Conservation (phyloP, 2,888 invertebrate genomes). For the Tortricodes alternella region DNA sequence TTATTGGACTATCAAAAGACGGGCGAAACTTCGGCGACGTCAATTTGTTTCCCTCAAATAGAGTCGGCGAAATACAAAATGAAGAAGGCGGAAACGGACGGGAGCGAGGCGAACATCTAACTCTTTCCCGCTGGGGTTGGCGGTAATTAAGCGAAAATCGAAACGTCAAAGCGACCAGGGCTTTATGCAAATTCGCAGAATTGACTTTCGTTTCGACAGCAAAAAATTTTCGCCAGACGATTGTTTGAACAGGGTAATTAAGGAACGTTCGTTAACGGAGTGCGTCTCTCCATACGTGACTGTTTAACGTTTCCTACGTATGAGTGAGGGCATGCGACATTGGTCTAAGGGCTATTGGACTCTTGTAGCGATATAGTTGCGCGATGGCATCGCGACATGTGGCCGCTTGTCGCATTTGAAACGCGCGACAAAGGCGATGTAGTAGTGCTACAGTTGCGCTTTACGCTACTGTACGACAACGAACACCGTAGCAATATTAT, state of each 20-base stretch:
- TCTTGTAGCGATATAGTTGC: too few relatives aligned
- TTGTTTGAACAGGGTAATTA: slow-evolving; percentile 74
- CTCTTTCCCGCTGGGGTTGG: slow-evolving; percentile 64
- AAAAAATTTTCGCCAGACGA: slow-evolving; percentile 65
- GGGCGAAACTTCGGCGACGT: slow-evolving; percentile 63
- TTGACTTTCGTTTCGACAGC: slow-evolving; percentile 70
- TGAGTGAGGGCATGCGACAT: neutral
- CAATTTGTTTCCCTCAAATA: slow-evolving; percentile 69
- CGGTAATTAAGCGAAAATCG: slow-evolving; percentile 81
- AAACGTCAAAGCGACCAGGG: slow-evolving; percentile 74
- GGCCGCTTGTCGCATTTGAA: too few relatives aligned
- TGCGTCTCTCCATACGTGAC: neutral
- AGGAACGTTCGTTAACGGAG: slow-evolving; percentile 39
- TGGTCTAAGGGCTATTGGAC: too few relatives aligned
- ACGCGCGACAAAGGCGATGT: too few relatives aligned
- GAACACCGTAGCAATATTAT: too few relatives aligned
- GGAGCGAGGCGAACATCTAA: slow-evolving; percentile 62
- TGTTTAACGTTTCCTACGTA: neutral
- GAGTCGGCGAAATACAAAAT: slow-evolving; percentile 63
- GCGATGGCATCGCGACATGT: too few relatives aligned
- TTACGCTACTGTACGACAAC: too few relatives aligned
- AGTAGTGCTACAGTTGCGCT: too few relatives aligned
- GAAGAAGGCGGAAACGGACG: slow-evolving; percentile 60
- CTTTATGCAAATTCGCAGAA: slow-evolving; percentile 78
- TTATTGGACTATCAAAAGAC: slow-evolving; percentile 73